Conservation (phyloP, 1,140 invertebrate species). For the Probaryconus sp. region DNA sequence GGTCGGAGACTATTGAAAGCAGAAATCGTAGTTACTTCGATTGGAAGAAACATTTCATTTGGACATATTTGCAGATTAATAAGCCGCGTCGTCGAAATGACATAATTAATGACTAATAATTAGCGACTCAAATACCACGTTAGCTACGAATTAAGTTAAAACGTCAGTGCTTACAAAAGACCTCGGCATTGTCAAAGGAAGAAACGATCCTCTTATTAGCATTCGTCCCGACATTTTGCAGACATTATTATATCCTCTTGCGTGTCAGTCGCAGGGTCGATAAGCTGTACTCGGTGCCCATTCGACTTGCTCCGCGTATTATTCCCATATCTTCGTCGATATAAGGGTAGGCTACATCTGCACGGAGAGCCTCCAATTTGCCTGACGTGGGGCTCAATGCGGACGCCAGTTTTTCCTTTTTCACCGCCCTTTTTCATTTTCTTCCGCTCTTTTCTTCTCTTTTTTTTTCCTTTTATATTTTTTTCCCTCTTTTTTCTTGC, state of each 20-base stretch:
- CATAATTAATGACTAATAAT: neutral
- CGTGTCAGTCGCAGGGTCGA: slow-evolving; percentile 62
- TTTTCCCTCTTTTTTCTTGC: slow-evolving; percentile 11
- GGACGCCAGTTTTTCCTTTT: slow-evolving; percentile 14
- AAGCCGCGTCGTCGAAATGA: too few species aligned
- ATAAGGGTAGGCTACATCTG: slow-evolving; percentile 44
- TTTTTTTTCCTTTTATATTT: slow-evolving; percentile 22
- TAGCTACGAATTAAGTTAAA: slow-evolving; percentile 37
- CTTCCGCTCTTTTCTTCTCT: neutral
- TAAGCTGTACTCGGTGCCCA: slow-evolving; percentile 48
- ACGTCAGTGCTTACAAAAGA: slow-evolving; percentile 24
- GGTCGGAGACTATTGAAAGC: too few species aligned
- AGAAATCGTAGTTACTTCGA: too few species aligned
- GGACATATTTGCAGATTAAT: too few species aligned
- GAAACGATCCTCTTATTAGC: slow-evolving; percentile 53
- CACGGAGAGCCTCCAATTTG: slow-evolving; percentile 55
- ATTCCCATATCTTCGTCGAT: slow-evolving; percentile 57
- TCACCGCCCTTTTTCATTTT: slow-evolving; percentile 3
- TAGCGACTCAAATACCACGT: slow-evolving; percentile 33
- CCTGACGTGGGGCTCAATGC: slow-evolving; percentile 47
- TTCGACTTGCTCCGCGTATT: slow-evolving; percentile 45
- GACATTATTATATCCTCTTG: slow-evolving; percentile 58
- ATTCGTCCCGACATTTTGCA: slow-evolving; percentile 42
- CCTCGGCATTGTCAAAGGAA: slow-evolving; percentile 18
- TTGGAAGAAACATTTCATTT: too few species aligned